These are phyloP conservation scores for Accipiter virgatus DNA, from an alignment of 2,113 vertebrate genomes.

Conservation along the genomic window DNA sequence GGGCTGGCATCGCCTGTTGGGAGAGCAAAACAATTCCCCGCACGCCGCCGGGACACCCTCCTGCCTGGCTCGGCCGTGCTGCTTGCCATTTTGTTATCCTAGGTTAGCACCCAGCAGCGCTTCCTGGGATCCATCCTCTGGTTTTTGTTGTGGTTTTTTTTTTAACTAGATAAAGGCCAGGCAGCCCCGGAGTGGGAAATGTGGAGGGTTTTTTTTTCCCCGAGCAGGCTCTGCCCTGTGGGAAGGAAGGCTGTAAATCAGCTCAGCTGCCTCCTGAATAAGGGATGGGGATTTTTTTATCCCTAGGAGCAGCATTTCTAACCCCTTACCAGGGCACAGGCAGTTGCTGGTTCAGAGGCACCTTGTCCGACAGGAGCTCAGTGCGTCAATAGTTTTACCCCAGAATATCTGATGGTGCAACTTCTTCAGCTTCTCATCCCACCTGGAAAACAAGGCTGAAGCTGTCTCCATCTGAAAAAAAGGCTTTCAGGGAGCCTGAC, in stretches of 20 bases:
- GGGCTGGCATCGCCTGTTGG: not conserved
- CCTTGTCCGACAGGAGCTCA: accelerated
- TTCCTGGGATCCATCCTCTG: accelerated
- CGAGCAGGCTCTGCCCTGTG: accelerated
- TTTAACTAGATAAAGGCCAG: not conserved
- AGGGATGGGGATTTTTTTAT: not conserved
- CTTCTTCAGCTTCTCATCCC: not conserved
- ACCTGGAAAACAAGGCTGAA: not conserved
- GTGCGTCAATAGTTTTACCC: not conserved
- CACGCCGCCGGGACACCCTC: not conserved
- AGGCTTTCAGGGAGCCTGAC: not conserved
- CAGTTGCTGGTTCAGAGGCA: not conserved
- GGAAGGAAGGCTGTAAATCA: not conserved
- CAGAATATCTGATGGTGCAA: accelerated
- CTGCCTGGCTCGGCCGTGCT: not conserved
- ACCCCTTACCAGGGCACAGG: too few species aligned
- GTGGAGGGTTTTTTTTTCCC: accelerated
- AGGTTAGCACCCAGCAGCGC: not conserved
- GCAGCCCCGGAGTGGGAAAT: accelerated
- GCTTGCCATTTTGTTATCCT: not conserved
- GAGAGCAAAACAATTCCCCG: conserved; percentile 37
- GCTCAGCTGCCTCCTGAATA: accelerated
- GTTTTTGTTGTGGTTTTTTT: accelerated
- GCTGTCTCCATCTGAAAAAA: not conserved
- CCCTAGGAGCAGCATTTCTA: not conserved